These are phyloP conservation scores for Cyrtodaria siliqua DNA, from an alignment of 2,888 invertebrate genomes.

Conservation along the genomic window DNA sequence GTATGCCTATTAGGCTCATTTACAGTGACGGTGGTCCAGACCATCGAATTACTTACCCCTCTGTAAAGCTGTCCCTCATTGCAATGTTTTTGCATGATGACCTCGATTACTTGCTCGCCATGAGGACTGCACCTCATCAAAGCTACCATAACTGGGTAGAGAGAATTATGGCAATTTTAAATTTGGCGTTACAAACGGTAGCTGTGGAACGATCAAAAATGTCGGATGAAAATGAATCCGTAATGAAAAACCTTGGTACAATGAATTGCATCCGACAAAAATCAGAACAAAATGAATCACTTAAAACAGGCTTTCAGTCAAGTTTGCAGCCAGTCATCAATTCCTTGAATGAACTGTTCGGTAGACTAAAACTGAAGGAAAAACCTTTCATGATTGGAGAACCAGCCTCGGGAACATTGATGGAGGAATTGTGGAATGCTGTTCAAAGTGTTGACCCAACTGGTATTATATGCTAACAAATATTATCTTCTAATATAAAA, in stretches of 20 bases:
- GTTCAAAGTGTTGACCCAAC: constrained; percentile 10
- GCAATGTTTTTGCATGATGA: constrained; percentile 17
- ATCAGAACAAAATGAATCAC: constrained; percentile 10
- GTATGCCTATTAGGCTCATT: too few species aligned
- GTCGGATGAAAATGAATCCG: constrained; percentile 6
- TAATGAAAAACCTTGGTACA: constrained; percentile 3
- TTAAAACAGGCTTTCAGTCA: not conserved
- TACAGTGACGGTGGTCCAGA: too few species aligned
- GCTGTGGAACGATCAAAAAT: constrained; percentile 6
- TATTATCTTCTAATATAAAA: too few species aligned
- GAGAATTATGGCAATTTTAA: constrained; percentile 14
- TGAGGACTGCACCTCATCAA: constrained; percentile 14
- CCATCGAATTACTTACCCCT: too few species aligned
- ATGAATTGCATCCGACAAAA: constrained; percentile 11
- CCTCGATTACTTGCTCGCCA: constrained; percentile 9
- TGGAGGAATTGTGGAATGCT: constrained; percentile 8
- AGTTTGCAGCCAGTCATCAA: not conserved
- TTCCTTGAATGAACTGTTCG: not conserved
- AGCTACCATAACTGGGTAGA: constrained; percentile 15
- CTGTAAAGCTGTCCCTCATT: constrained; percentile 13
- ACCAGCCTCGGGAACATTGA: not conserved
- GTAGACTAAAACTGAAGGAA: not conserved
- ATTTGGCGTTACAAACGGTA: constrained; percentile 12
- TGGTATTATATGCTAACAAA: not conserved
- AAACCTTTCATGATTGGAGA: not conserved